Evolutionary conservation across 2,797 vertebrate genomes (phyloP).

Genomic region (Protonibea diacanthus): DNA sequence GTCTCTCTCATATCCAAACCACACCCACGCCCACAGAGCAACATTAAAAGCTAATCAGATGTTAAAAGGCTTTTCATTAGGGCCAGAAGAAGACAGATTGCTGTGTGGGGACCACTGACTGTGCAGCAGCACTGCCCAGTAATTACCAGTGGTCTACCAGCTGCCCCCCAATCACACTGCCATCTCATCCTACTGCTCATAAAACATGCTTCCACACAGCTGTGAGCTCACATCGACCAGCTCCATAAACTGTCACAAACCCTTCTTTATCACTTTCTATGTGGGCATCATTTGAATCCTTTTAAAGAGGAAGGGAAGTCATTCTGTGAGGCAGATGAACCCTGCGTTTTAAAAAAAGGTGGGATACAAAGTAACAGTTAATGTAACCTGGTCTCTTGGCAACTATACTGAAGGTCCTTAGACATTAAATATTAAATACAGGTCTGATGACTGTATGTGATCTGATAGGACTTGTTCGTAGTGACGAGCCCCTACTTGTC

Average conservation of each 20-base stretch:
- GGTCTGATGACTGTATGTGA: neutral
- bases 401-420: neutral
- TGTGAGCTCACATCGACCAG: constrained; percentile 22
- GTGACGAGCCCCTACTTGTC: neutral
- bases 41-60: constrained; percentile 77
- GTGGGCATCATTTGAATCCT: neutral
- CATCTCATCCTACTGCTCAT: constrained; percentile 46
- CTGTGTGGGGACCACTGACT: constrained; percentile 69
- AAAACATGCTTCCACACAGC: constrained; percentile 58
- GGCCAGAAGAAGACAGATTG: constrained; percentile 77
- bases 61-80: constrained; percentile 84
- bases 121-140: constrained; percentile 63
- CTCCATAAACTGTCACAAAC: neutral
- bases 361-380: neutral
- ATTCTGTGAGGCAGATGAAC: neutral
- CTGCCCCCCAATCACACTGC: constrained; percentile 68
- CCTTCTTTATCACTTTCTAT: neutral
- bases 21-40: constrained; percentile 36
- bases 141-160: constrained; percentile 75
- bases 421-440: neutral
- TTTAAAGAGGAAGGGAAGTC: neutral
- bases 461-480: neutral
- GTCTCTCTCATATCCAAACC: constrained; percentile 25
- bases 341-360: neutral
- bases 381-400: neutral